A percentile compares a stretch with the other conserved stretches of the same genome.
These are phyloP conservation scores for Pelodiscus sinensis DNA, from an alignment of 2,113 vertebrate genomes.

Conservation along the genomic window DNA sequence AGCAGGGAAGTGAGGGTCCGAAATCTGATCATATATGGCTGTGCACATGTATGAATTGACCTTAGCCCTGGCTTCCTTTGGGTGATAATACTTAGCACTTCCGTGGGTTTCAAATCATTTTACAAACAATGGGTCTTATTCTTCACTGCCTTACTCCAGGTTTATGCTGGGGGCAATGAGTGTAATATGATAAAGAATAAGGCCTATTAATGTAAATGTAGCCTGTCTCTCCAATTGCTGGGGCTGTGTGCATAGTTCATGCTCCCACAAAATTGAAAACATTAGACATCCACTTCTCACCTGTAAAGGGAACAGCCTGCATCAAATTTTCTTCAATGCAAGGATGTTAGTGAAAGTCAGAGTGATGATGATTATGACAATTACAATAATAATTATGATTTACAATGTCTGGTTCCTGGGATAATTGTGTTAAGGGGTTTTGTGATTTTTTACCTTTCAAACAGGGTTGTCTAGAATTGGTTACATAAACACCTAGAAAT, in stretches of 20 bases:
- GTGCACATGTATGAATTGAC: constrained; percentile 41
- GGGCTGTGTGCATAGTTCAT: background rate
- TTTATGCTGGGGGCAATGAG: background rate
- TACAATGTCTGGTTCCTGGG: rapidly evolving
- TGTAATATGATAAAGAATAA: background rate
- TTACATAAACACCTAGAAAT: background rate
- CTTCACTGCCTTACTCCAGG: background rate
- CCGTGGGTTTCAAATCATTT: background rate
- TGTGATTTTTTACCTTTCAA: background rate
- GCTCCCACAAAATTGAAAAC: background rate
- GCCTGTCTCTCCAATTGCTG: background rate
- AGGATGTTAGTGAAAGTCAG: background rate
- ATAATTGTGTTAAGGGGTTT: constrained; percentile 5
- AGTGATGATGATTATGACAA: background rate
- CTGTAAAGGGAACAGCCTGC: background rate
- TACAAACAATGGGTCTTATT: background rate
- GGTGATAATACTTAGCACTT: background rate
- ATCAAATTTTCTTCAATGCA: background rate
- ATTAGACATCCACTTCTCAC: background rate
- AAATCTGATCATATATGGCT: constrained; percentile 29
- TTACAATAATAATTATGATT: background rate
- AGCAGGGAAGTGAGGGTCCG: constrained; percentile 4
- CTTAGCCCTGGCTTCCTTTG: constrained; percentile 2
- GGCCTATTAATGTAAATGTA: background rate
- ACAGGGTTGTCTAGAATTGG: background rate